These are phyloP conservation scores for Pinctada fucata DNA, from an alignment of 2,888 invertebrate species.

Conservation along the genomic window DNA sequence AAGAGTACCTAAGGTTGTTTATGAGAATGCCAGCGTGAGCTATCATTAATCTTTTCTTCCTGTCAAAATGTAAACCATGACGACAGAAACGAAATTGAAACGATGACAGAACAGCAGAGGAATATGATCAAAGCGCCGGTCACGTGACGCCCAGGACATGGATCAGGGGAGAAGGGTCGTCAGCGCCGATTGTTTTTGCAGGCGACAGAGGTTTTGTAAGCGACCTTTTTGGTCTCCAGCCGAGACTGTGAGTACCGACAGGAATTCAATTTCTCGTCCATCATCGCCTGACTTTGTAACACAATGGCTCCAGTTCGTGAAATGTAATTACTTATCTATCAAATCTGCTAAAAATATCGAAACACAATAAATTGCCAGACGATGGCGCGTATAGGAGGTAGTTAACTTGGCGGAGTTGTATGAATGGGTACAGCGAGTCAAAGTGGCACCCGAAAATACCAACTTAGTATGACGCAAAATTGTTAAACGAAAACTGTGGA, in stretches of 20 bases:
- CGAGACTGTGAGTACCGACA: neutral
- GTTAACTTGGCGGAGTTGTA: no score
- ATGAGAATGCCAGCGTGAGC: neutral
- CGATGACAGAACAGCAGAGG: neutral
- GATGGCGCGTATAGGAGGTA: neutral
- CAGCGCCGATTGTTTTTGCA: neutral
- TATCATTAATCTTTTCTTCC: neutral
- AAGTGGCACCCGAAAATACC: no score
- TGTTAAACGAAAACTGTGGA: no score
- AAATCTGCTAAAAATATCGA: slow-evolving; percentile 3
- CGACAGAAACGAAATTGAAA: neutral
- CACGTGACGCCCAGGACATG: neutral
- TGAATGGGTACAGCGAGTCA: no score
- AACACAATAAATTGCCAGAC: neutral
- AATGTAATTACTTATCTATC: slow-evolving; percentile 2
- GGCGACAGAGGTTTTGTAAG: neutral
- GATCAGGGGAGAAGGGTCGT: neutral
- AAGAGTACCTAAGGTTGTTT: neutral
- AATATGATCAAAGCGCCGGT: neutral
- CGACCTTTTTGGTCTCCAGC: neutral
- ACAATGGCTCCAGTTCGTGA: neutral
- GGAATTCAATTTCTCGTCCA: neutral
- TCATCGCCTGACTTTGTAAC: neutral
- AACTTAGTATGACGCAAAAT: no score
- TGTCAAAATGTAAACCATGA: neutral